These are phyloP conservation scores for Eciton burchellii DNA, from an alignment of 1,140 invertebrate species.

Conservation along the genomic window DNA sequence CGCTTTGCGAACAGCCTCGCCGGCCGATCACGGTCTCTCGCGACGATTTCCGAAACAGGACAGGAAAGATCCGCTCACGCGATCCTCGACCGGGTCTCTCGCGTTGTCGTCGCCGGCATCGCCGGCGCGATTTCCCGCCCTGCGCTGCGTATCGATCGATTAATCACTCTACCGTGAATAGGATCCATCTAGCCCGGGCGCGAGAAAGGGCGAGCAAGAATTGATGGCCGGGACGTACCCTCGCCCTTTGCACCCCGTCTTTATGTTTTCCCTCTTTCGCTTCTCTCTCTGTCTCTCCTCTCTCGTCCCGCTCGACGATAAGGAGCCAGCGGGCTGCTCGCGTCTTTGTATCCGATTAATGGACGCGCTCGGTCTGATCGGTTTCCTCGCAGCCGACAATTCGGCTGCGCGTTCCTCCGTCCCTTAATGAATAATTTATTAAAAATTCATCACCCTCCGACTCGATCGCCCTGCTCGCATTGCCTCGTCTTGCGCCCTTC, in stretches of 20 bases:
- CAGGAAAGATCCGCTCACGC: too few relatives aligned
- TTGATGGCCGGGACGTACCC: conserved; percentile 59
- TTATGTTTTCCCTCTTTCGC: conserved; percentile 45
- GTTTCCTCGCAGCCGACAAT: conserved; percentile 45
- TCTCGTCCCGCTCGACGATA: conserved; percentile 34
- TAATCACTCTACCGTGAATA: conserved; percentile 58
- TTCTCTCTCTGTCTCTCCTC: neutral
- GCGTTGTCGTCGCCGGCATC: conserved; percentile 43
- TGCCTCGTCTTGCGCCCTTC: conserved; percentile 38
- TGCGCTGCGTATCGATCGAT: conserved; percentile 39
- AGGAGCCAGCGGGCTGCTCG: conserved; percentile 53
- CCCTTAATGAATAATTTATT: conserved; percentile 74
- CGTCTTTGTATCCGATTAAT: conserved; percentile 70
- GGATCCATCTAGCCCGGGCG: conserved; percentile 43
- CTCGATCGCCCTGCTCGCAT: neutral
- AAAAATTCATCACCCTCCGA: conserved; percentile 68
- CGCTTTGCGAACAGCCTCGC: neutral
- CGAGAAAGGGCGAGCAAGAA: conserved; percentile 48
- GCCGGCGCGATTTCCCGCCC: conserved; percentile 25
- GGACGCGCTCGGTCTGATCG: conserved; percentile 55
- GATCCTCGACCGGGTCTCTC: too few relatives aligned
- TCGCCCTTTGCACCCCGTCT: conserved; percentile 22
- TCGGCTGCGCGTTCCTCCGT: conserved; percentile 13
- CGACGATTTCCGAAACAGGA: neutral
- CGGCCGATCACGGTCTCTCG: too few relatives aligned